Conservation (phyloP, 2,797 vertebrate species). For the Alauda arvensis region DNA sequence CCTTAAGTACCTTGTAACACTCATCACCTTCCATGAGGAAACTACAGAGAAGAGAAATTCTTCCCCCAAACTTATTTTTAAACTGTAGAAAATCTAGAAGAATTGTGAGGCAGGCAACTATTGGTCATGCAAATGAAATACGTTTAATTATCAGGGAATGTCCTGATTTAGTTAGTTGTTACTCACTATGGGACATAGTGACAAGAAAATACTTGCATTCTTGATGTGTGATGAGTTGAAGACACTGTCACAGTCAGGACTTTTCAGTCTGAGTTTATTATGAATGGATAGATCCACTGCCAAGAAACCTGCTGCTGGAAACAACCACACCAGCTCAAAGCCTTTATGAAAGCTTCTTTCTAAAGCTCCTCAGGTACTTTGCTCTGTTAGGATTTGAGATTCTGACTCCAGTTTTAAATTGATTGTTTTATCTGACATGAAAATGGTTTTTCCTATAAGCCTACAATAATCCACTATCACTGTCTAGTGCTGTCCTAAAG, state of each 20-base stretch:
- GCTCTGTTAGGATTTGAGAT: conserved; percentile 20
- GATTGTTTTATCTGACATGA: conserved; percentile 7
- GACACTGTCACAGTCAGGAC: neutral
- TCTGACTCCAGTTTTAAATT: conserved; percentile 23
- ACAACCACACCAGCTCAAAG: neutral
- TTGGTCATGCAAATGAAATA: neutral
- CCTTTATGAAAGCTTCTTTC: neutral
- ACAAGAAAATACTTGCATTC: neutral
- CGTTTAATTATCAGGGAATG: neutral
- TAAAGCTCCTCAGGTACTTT: conserved; percentile 2
- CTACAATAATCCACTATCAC: conserved; percentile 18
- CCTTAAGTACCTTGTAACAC: conserved; percentile 43
- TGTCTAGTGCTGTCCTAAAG: neutral
- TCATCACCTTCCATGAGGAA: conserved; percentile 22
- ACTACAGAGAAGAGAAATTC: neutral
- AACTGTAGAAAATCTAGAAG: neutral
- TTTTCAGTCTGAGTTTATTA: neutral
- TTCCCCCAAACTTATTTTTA: neutral
- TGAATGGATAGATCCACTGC: neutral
- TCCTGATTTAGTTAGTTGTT: neutral
- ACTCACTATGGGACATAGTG: neutral
- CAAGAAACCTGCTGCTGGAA: neutral
- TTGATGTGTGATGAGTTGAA: neutral
- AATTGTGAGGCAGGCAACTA: neutral
- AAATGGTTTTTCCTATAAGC: neutral